phyloP scores from a whole-genome alignment of 2,888 invertebrate species.

The Phoronis australis region DNA sequence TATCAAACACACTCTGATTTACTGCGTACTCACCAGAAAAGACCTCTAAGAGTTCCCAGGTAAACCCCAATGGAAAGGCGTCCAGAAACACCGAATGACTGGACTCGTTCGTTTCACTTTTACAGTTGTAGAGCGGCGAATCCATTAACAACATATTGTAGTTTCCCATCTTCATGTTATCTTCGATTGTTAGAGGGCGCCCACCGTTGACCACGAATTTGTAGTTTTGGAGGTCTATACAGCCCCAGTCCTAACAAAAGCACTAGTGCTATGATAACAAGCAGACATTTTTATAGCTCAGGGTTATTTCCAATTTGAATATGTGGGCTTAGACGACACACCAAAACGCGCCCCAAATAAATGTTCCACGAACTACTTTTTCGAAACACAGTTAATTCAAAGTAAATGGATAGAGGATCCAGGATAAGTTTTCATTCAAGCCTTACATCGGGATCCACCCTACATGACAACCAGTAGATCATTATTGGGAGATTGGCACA shows the following conservation, averaged over 20 bases:
- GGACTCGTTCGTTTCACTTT: slow-evolving; percentile 18
- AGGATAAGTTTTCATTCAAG: too few relatives aligned
- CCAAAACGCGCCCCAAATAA: too few relatives aligned
- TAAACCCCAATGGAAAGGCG: slow-evolving; percentile 23
- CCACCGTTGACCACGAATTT: slow-evolving; percentile 20
- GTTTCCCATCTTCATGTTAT: slow-evolving; percentile 24
- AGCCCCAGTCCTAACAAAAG: slow-evolving; percentile 14
- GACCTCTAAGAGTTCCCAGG: slow-evolving; percentile 28
- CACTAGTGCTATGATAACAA: neutral
- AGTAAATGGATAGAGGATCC: too few relatives aligned
- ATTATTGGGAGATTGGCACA: too few relatives aligned
- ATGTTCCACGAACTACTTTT: too few relatives aligned
- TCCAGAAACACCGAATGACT: slow-evolving; percentile 24
- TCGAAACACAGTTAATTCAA: too few relatives aligned
- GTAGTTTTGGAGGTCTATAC: slow-evolving; percentile 17
- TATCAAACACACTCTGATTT: too few relatives aligned
- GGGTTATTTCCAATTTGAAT: too few relatives aligned
- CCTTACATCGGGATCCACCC: too few relatives aligned
- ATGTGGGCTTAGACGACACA: too few relatives aligned
- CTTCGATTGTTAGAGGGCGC: slow-evolving; percentile 12
- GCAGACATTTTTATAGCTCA: too few relatives aligned
- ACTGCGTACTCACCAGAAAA: slow-evolving; percentile 20
- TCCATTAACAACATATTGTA: slow-evolving; percentile 37
- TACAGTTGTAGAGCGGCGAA: slow-evolving; percentile 26
- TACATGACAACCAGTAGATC: too few relatives aligned